Evolutionary conservation across 2,888 invertebrate species (phyloP).

Genomic region (Dynastes hyllus): DNA sequence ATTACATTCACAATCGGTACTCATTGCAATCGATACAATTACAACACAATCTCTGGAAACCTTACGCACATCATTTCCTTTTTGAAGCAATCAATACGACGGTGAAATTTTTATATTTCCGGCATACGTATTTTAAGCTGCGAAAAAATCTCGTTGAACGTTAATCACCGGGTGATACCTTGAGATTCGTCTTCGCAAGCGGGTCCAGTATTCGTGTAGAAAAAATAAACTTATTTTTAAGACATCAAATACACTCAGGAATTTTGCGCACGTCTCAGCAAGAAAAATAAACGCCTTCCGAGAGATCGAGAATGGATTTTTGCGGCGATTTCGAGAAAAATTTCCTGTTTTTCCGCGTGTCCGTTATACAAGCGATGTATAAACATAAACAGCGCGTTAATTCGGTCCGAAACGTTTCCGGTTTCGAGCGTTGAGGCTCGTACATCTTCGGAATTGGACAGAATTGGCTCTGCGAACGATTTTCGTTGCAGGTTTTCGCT

Average conservation of each 20-base stretch:
- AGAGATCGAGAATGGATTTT: slow-evolving; percentile 13
- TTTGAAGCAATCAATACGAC: neutral
- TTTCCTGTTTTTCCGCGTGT: slow-evolving; percentile 47
- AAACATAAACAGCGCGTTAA: slow-evolving; percentile 15
- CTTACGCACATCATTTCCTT: too few relatives aligned
- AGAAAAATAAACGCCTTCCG: slow-evolving; percentile 43
- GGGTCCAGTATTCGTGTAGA: neutral
- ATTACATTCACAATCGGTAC: too few relatives aligned
- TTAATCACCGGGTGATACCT: slow-evolving; percentile 18
- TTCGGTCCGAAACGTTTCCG: slow-evolving; percentile 25
- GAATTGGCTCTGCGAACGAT: neutral
- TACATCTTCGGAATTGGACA: too few relatives aligned
- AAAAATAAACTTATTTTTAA: slow-evolving; percentile 51
- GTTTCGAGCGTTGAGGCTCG: neutral
- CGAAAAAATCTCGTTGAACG: neutral
- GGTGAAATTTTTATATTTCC: slow-evolving; percentile 15
- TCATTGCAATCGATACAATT: too few relatives aligned
- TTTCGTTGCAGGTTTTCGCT: slow-evolving; percentile 4
- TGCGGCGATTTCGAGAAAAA: slow-evolving; percentile 44
- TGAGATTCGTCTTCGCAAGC: slow-evolving; percentile 20
- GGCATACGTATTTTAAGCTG: neutral
- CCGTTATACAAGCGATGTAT: neutral
- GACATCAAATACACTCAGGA: slow-evolving; percentile 44
- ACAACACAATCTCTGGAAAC: too few relatives aligned
- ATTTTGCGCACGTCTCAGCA: slow-evolving; percentile 48